phyloP scores from a whole-genome alignment of 2,797 vertebrate genomes.

The Pseudocheirus occidentalis region DNA sequence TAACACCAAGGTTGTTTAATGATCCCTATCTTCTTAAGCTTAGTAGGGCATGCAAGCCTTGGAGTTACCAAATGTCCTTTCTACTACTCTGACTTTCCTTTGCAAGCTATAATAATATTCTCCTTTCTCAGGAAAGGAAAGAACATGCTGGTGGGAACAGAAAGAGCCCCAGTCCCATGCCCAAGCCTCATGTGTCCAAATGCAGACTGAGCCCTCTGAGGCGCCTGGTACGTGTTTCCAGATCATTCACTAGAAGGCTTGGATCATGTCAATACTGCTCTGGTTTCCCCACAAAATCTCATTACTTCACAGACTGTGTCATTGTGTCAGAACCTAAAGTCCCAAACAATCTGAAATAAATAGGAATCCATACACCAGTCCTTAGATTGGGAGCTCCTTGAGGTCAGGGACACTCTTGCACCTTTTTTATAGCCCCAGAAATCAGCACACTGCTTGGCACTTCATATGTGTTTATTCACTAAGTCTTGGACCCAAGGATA shows the following conservation, averaged over 20 bases:
- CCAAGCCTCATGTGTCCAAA: background rate
- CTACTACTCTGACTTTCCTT: background rate
- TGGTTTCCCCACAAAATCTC: background rate
- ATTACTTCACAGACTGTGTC: background rate
- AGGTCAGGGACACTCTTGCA: background rate
- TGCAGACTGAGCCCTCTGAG: background rate
- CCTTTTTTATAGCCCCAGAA: background rate
- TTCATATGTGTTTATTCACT: background rate
- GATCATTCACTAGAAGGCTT: background rate
- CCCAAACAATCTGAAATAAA: background rate
- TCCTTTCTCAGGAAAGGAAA: background rate
- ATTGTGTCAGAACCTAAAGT: slow-evolving; percentile 10
- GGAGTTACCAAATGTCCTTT: background rate
- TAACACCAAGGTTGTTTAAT: background rate
- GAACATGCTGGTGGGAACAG: background rate
- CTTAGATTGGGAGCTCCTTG: background rate
- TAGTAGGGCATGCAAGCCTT: background rate
- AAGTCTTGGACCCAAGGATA: background rate
- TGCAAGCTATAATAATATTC: slow-evolving; percentile 2
- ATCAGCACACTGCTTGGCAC: slow-evolving; percentile 9
- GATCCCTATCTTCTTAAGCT: background rate
- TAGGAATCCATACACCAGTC: background rate
- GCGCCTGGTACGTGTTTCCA: background rate
- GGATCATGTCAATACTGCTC: background rate
- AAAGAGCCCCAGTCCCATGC: background rate